Evolutionary conservation across 2,797 vertebrate species (phyloP).

Genomic region (Babyrousa celebensis): DNA sequence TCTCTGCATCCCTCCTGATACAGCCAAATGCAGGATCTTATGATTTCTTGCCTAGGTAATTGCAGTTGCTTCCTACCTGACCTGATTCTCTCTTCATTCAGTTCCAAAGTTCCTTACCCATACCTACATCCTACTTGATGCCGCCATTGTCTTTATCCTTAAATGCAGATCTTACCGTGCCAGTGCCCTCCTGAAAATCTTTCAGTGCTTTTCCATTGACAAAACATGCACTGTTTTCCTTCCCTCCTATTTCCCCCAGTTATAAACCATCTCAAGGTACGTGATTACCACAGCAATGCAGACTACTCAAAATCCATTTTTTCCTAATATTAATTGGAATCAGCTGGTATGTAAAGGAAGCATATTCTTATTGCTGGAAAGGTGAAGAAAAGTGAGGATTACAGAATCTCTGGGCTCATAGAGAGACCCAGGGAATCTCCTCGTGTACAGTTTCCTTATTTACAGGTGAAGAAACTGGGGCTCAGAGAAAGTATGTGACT

Average conservation of each 20-base stretch:
- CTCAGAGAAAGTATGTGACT: conserved; percentile 28
- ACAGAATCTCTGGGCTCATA: not conserved
- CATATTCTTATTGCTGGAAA: conserved; percentile 12
- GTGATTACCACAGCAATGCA: not conserved
- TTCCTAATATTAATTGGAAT: conserved; percentile 13
- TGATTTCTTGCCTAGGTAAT: conserved; percentile 64
- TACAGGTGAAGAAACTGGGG: conserved; percentile 28
- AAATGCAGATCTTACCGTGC: not conserved
- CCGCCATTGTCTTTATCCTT: not conserved
- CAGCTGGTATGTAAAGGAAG: conserved; percentile 31
- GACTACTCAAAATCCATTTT: not conserved
- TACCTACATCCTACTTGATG: conserved; percentile 22
- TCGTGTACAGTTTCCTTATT: not conserved
- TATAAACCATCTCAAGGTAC: not conserved
- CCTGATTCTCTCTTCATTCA: not conserved
- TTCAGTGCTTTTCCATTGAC: conserved; percentile 25
- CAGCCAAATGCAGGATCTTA: conserved; percentile 35
- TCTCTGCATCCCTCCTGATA: conserved; percentile 17
- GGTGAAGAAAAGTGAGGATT: not conserved
- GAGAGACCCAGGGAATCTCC: not conserved
- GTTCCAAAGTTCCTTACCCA: not conserved
- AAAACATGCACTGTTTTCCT: conserved; percentile 10
- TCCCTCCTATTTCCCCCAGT: not conserved
- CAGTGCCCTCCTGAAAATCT: conserved; percentile 16
- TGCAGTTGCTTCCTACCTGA: conserved; percentile 54